Percentiles rank a stretch among this genome's conserved stretches.
Conservation (phyloP, 2,797 vertebrate species). For the Chaetodon trifasciatus region DNA sequence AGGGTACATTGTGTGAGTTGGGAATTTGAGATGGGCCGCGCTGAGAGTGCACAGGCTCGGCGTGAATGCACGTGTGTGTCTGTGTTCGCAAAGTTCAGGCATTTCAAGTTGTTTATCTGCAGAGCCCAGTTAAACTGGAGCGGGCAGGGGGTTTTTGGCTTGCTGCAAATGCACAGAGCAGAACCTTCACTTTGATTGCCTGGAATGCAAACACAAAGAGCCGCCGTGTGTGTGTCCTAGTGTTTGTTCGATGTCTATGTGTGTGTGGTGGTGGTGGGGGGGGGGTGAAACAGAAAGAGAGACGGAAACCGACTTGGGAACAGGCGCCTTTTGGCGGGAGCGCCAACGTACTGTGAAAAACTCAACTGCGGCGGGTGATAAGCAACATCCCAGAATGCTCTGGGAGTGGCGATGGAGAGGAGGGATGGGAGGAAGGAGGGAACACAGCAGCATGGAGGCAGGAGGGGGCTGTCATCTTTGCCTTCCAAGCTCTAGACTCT, state of each 20-base stretch:
- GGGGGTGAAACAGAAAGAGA: conserved; percentile 35
- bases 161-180: conserved; percentile 66
- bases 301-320: conserved; percentile 58
- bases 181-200: conserved; percentile 75
- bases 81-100: conserved; percentile 53
- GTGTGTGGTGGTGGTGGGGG: conserved; percentile 15
- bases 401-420: conserved; percentile 53
- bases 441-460: conserved; percentile 33
- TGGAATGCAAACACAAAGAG: conserved; percentile 78
- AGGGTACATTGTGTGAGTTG: conserved; percentile 31
- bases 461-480: conserved; percentile 49
- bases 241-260: conserved; percentile 24
- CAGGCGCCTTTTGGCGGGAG: conserved; percentile 70
- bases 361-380: conserved; percentile 81
- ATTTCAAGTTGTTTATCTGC: conserved; percentile 77
- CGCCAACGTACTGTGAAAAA: conserved; percentile 59
- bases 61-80: conserved; percentile 2
- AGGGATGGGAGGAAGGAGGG: conserved; percentile 36
- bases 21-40: conserved; percentile 43
- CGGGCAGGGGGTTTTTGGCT: conserved; percentile 48
- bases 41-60: neutral
- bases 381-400: conserved; percentile 78
- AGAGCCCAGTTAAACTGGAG: conserved; percentile 69
- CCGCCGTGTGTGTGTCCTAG: conserved; percentile 17
- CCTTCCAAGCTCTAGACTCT: conserved; percentile 51